Base-by-base conservation (phyloP, 53 echinoderm and acorn worm species). In the Holothuria scabra region DNA sequence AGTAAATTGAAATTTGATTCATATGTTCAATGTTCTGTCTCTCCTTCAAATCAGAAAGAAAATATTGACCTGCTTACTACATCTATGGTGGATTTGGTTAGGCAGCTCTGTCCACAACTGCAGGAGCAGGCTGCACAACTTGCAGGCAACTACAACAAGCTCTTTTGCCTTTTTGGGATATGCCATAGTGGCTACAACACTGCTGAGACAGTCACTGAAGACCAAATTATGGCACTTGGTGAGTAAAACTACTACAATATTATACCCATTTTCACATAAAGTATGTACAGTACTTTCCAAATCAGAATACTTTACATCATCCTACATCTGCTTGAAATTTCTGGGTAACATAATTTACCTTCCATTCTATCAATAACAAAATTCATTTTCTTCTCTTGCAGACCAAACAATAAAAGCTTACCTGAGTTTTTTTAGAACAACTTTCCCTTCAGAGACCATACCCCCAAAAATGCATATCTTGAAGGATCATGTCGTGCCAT, bases 391-490 rank as follows among this genome's bases (percentile, higher is more conserved):
- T 24, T 60, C 8, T 60, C 21, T 60, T 60, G 60, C 25, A 28
- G 70, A 69, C 25, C 32, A 28, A 22, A 69, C 70, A 22, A 71
- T 72, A 18, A 52, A 71, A 26, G 24, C 26, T 19, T 70, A 56
- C 19, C 21, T 74, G 19, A 30, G 56, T 19, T 74, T 56, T 48
- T 74, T 52, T 30, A 55, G 72, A 25, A 2, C 49, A 6, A 66
- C 72, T 4, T 85, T 74, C 59, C 60, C 85, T 9, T 28, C 14
- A 9, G 19, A 28, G 49, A 74, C 55, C 16, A 24, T 85, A 71
- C 70, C 72, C 21, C 85, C 72, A 7, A 86, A 86, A 49, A 79
- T 86, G 66, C 86, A 86, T 67, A 86, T 86, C 19, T 79, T 86
- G 25, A 80, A 86, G 26, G 80, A 86, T 52, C 86, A 86, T 46